These are phyloP conservation scores for Pocillopora meandrina DNA, from an alignment of 92 coral and sea anemone genomes.

Conservation along the genomic window DNA sequence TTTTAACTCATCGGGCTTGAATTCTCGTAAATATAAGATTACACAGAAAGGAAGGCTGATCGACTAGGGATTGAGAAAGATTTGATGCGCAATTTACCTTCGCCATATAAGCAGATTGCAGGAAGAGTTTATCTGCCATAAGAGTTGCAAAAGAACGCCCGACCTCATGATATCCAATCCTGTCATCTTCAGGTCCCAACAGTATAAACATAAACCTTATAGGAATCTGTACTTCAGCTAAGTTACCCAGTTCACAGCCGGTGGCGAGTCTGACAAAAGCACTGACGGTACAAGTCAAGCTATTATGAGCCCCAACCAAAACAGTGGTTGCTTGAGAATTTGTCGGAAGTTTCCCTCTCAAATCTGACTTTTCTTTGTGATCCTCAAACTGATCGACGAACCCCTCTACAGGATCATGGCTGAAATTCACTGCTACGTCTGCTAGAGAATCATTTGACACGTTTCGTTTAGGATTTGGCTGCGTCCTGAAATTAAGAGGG, in stretches of 20 bases:
- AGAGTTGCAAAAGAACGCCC: conserved; percentile 92
- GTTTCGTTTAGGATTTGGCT: background rate
- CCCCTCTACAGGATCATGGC: background rate
- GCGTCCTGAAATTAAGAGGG: conserved; percentile 17
- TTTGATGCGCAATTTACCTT: conserved; percentile 47
- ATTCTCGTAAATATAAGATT: too few species aligned
- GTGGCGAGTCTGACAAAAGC: conserved; percentile 84
- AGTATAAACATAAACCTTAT: conserved; percentile 86
- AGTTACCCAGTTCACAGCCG: conserved; percentile 87
- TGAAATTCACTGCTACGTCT: background rate
- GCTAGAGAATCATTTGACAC: background rate
- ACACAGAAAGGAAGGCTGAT: background rate
- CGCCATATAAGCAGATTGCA: conserved; percentile 77
- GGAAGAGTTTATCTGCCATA: conserved; percentile 91
- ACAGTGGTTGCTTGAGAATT: conserved; percentile 94
- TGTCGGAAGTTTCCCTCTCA: conserved; percentile 69
- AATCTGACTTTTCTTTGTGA: conserved; percentile 41
- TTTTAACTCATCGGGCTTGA: background rate
- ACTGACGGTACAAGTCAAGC: conserved; percentile 61
- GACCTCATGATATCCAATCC: conserved; percentile 76
- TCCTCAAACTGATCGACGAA: background rate
- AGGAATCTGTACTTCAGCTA: conserved; percentile 91
- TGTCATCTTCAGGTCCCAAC: conserved; percentile 77
- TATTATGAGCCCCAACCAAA: conserved; percentile 79
- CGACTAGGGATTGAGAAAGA: background rate